Percentiles rank a stretch among this genome's conserved stretches.
Evolutionary conservation across 1,140 invertebrate genomes (phyloP).

Genomic region (Philopotamus ludificatus): DNA sequence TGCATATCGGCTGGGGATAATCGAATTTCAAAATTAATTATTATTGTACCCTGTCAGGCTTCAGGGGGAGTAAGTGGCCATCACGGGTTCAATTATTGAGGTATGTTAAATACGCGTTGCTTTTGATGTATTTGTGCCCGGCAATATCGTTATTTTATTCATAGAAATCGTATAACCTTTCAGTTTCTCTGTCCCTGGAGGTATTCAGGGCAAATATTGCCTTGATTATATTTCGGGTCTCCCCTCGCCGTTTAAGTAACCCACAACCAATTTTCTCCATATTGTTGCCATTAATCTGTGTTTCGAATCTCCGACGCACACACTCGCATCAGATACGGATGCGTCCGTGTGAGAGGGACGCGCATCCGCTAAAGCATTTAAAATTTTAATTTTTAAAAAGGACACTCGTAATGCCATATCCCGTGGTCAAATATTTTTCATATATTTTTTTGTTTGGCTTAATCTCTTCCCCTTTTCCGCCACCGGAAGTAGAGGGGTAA

Average conservation of each 20-base stretch:
- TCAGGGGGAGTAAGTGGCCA: neutral
- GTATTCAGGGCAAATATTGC: slow-evolving; percentile 25
- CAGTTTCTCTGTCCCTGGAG: slow-evolving; percentile 27
- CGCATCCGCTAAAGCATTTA: neutral
- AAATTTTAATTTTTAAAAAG: slow-evolving; percentile 36
- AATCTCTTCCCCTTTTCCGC: neutral
- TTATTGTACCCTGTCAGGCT: too few relatives aligned
- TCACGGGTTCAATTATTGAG: neutral
- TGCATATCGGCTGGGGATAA: too few relatives aligned
- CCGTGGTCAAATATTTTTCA: slow-evolving; percentile 40
- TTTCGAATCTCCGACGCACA: slow-evolving; percentile 6
- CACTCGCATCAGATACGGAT: neutral
- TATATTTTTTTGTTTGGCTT: slow-evolving; percentile 29
- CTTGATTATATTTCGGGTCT: slow-evolving; percentile 21
- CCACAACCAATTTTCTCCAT: slow-evolving; percentile 38
- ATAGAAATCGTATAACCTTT: slow-evolving; percentile 37
- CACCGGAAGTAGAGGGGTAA: slow-evolving; percentile 24
- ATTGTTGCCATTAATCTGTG: slow-evolving; percentile 27
- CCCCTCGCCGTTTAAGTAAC: slow-evolving; percentile 33
- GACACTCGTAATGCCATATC: slow-evolving; percentile 36
- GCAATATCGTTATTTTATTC: slow-evolving; percentile 41
- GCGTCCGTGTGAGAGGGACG: neutral
- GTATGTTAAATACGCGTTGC: neutral
- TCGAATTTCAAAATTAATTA: too few relatives aligned
- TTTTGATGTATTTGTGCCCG: slow-evolving; percentile 30